Base-by-base conservation (phyloP, 2,113 vertebrate species). In the Xiphophorus hellerii region DNA sequence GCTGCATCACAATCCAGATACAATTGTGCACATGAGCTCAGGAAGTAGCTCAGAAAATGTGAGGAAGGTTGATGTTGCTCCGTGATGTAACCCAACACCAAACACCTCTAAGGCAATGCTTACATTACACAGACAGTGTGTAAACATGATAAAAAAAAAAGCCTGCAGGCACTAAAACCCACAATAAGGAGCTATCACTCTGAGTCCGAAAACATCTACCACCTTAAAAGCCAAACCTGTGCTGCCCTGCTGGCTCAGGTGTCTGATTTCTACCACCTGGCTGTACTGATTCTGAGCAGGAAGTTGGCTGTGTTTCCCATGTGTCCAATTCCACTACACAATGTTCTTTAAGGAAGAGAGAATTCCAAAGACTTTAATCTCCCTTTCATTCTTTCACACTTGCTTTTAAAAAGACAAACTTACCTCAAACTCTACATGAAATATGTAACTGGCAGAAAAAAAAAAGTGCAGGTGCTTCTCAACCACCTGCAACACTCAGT, bases 1-100 rank as follows among this genome's bases (percentile, higher is more conserved):
- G 73, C 65, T 74, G 42, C 66, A 79, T 85, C 76, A 73, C 78
- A 42, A 31, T 68, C 62, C 27, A 33, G 69, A 80, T 74, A 62
- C 39, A 66, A 66, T 71, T 78, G 70, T 68, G 67, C 65, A 74
- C 65, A 68, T 64, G 35, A 69, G 84, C 48, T 66, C 33, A 29
- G 66, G 35, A 62, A 66, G 62, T 64, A 69, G 84, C 48, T 66
- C 30, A 29, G 69, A 51, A 62, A 66, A 66, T 64, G 78, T 7
- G 54, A 13, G 28, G 13, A 61, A 17, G 42, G 35, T 10, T 37
- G 30, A 62, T 65, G 31, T n/a, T 58, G 54, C 54, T 31, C 51
- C 4, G 29, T 28, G 54, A 68, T 65, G 30, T 15, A 66, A 74
- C 15, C 31, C 60, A 69, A 58, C 12, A 14, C 31, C 20, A 11